Percentiles rank a stretch among this genome's conserved stretches.
phyloP scores from a whole-genome alignment of 2,113 vertebrate species.

The Oreochromis aureus region DNA sequence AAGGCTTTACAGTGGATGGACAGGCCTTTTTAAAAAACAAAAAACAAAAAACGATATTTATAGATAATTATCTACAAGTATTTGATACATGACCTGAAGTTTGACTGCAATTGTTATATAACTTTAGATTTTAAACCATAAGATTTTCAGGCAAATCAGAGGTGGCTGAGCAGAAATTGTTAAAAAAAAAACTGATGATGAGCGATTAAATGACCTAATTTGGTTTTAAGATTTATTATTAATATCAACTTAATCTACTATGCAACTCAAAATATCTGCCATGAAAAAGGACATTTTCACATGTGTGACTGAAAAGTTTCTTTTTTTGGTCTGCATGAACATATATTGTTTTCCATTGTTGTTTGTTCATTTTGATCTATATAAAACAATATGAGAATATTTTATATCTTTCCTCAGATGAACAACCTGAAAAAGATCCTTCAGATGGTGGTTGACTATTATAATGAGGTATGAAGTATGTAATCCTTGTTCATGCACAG shows the following conservation, averaged over 20 bases:
- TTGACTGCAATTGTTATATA: not conserved
- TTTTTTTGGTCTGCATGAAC: not conserved
- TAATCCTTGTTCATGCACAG: not conserved
- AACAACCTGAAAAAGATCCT: constrained; percentile 97
- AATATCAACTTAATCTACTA: not conserved
- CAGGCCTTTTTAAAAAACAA: not conserved
- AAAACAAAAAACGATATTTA: not conserved
- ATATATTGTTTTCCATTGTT: not conserved
- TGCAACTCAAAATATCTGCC: not conserved
- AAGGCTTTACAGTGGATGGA: rapidly evolving
- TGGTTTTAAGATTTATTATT: not conserved
- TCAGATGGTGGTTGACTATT: constrained; percentile 93
- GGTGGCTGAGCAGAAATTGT: not conserved
- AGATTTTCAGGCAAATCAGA: not conserved
- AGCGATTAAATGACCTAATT: not conserved
- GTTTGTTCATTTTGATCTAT: not conserved
- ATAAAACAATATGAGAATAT: not conserved
- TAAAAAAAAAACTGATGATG: not conserved
- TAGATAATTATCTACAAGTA: not conserved
- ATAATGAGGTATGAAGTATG: constrained; percentile 83
- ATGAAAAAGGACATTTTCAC: not conserved
- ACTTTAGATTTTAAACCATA: rapidly evolving
- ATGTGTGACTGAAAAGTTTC: not conserved
- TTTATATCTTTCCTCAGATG: constrained; percentile 68
- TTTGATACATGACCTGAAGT: not conserved